Conservation (phyloP, 2,888 invertebrate species). For the Watsonalla binaria region DNA sequence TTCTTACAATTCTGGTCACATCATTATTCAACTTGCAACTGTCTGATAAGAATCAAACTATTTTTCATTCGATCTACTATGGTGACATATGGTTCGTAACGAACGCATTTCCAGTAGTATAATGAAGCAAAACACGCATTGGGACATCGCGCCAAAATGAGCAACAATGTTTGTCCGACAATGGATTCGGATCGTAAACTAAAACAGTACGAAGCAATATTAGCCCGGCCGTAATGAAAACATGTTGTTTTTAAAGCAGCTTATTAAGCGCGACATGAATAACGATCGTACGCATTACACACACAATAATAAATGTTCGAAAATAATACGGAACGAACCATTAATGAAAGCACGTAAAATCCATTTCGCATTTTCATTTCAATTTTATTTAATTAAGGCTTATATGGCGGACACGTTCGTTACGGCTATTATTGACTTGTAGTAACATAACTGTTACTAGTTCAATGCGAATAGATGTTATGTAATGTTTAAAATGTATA, state of each 20-base stretch:
- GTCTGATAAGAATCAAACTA: too few relatives aligned
- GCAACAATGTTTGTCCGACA: constrained; percentile 9
- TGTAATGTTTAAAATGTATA: too few relatives aligned
- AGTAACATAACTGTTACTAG: constrained; percentile 28
- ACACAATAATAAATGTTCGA: constrained; percentile 69
- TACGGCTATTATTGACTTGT: constrained; percentile 35
- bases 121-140: neutral
- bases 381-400: constrained; percentile 78
- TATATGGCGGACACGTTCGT: constrained; percentile 48
- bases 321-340: constrained; percentile 72
- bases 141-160: neutral
- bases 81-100: too few relatives aligned
- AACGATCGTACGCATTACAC: constrained; percentile 63
- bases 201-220: constrained; percentile 49
- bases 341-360: constrained; percentile 77
- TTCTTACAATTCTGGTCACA: too few relatives aligned
- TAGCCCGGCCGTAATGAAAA: constrained; percentile 63
- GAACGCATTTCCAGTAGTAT: too few relatives aligned
- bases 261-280: constrained; percentile 73
- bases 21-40: too few relatives aligned
- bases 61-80: too few relatives aligned
- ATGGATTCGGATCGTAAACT: constrained; percentile 41
- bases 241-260: constrained; percentile 75
- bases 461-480: neutral
- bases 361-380: constrained; percentile 76